Percentiles rank a stretch among this genome's conserved stretches.
Evolutionary conservation across 2,797 vertebrate species (phyloP).

Genomic region (Poeciliopsis presidionis): DNA sequence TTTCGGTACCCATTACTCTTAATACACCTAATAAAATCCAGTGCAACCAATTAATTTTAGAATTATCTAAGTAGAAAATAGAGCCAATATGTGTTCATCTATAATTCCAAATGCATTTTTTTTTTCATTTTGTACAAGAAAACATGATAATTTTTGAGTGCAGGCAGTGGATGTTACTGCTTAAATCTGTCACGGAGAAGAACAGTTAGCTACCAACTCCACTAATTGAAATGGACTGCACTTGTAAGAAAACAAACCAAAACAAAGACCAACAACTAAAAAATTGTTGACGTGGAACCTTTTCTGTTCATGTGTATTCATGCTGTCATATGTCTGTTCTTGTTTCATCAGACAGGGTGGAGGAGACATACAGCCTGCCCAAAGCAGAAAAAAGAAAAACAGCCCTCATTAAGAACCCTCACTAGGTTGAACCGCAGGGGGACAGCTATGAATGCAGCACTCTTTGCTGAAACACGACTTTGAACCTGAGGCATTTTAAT

Average conservation of each 20-base stretch:
- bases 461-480: conserved; percentile 43
- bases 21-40: neutral
- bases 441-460: conserved; percentile 31
- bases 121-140: neutral
- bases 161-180: conserved; percentile 30
- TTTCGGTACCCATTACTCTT: neutral
- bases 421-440: conserved; percentile 18
- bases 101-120: neutral
- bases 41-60: neutral
- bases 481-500: conserved; percentile 59
- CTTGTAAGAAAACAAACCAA: conserved; percentile 17
- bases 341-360: conserved; percentile 7
- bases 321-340: conserved; percentile 11
- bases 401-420: conserved; percentile 49
- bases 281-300: conserved; percentile 29
- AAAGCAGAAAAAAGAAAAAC: conserved; percentile 8
- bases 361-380: conserved; percentile 9
- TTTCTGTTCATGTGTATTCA: conserved; percentile 1
- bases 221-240: conserved; percentile 22
- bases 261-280: neutral
- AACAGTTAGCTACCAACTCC: conserved; percentile 27
- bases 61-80: neutral
- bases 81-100: neutral
- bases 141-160: conserved; percentile 6
- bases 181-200: conserved; percentile 45